Base-by-base conservation (phyloP, 2,888 invertebrate species). In the Drosophila tanythrix region DNA sequence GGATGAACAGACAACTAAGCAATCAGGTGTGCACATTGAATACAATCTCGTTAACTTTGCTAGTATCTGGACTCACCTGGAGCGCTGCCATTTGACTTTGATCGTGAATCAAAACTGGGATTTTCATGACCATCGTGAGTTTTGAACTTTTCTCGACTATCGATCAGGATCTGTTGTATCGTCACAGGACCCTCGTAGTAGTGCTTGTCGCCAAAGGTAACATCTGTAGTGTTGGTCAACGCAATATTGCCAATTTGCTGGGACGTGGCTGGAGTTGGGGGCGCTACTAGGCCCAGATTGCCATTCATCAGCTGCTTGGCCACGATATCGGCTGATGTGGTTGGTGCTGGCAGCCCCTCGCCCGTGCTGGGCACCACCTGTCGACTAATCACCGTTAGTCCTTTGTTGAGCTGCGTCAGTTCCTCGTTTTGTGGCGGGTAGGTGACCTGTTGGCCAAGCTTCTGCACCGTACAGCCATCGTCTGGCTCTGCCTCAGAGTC, bases 161-260 rank as follows among this genome's bases (percentile, higher is more conserved):
- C 92, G 74, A 96, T 95, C 64, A 96, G 94, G 76, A 96, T 94
- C 91, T 96, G 96, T 90, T 96, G 96, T 81, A 97, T 96, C 38
- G 95, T 96, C 21, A 97, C 96, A 53, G 96, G 96, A 8, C 96
- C 96, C 89, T 96, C 95, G 88, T 96, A 96, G 87, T 95, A 95
- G 7, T 96, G 96, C 84, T 96, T 96, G 83, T 96, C 96, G 0
- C 97, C 97, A 81, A 97, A 95, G 77, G 96, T 96, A 3, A 97
- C 95, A 91, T 96, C 95, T 33, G 94, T 94, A 0, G 96, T 96
- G 83, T 96, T 95, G 36, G 94, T 94, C 2, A 97, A 94, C 29
- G 94, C 94, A 33, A 96, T 94, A 86, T 94, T 95, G 57, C 95
- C 95, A 79, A 95, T 94, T 61, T 92, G 93, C n/a, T 94, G 93